Evolutionary conservation across 2,888 invertebrate genomes (phyloP).

Genomic region (Oscheius sp.): DNA sequence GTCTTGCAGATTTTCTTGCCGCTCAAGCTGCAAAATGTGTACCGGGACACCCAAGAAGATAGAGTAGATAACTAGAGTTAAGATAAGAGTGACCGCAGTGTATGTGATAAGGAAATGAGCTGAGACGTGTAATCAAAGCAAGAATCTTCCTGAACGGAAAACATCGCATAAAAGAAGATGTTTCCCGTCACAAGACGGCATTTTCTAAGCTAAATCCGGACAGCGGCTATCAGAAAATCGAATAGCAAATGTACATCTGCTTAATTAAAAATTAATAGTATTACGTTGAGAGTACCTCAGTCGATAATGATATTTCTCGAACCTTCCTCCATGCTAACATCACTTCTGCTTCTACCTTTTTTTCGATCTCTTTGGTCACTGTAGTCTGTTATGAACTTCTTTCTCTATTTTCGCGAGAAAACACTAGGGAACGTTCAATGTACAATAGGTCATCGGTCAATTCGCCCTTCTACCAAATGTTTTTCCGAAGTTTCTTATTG

Average conservation of each 20-base stretch:
- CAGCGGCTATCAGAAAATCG: background rate
- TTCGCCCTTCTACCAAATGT: background rate
- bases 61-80: no score
- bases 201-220: constrained; percentile 21
- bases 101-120: constrained; percentile 20
- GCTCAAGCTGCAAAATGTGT: background rate
- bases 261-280: constrained; percentile 24
- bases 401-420: no score
- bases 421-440: no score
- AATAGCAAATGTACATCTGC: constrained; percentile 21
- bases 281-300: constrained; percentile 3
- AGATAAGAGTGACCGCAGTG: background rate
- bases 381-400: no score
- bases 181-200: constrained; percentile 1
- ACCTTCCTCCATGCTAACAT: background rate
- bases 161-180: background rate
- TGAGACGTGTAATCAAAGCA: background rate
- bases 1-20: no score
- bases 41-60: no score
- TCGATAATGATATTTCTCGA: constrained; percentile 21
- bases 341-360: no score
- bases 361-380: no score
- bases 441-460: no score
- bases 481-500: constrained; percentile 1
- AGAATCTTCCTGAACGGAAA: background rate